A percentile compares a stretch with the other conserved stretches of the same genome.
Evolutionary conservation across 1,140 invertebrate genomes (phyloP).

Genomic region (Diploscapter pachys): DNA sequence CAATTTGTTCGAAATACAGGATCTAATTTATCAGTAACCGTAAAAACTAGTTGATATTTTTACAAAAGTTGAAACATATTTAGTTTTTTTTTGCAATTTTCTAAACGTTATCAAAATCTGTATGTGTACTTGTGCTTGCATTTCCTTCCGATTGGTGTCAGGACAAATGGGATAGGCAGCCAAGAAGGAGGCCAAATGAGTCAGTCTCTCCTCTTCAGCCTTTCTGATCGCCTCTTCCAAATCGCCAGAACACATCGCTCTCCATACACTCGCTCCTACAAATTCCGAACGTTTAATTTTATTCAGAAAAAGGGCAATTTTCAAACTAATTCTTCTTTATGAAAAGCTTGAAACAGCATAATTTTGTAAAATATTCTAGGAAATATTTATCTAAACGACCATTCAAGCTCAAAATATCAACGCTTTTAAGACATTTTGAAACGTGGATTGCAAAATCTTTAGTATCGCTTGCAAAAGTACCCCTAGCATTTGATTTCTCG

Average conservation of each 20-base stretch:
- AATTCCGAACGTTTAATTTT: not conserved
- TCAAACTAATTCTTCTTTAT: not conserved
- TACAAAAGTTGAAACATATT: no score
- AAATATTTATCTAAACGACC: slow-evolving; percentile 1
- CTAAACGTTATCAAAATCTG: no score
- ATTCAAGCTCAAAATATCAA: slow-evolving; percentile 11
- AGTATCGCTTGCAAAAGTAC: not conserved
- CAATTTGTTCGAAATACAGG: no score
- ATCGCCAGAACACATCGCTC: slow-evolving; percentile 14
- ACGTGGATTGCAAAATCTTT: not conserved
- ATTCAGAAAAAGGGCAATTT: not conserved
- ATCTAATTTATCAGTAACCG: no score
- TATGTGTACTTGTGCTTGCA: slow-evolving; percentile 59
- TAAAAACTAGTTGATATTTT: no score
- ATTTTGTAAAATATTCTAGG: not conserved
- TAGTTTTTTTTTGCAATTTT: no score
- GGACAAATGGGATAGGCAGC: slow-evolving; percentile 67
- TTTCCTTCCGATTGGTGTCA: slow-evolving; percentile 67
- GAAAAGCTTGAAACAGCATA: not conserved
- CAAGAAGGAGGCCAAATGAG: slow-evolving; percentile 69
- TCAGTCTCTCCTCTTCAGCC: slow-evolving; percentile 64
- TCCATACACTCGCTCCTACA: slow-evolving; percentile 9
- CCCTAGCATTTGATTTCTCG: not conserved
- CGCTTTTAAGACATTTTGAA: not conserved
- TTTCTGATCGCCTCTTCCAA: slow-evolving; percentile 7